phyloP scores from a whole-genome alignment of 2,797 vertebrate genomes.

The Myotis pilosus region DNA sequence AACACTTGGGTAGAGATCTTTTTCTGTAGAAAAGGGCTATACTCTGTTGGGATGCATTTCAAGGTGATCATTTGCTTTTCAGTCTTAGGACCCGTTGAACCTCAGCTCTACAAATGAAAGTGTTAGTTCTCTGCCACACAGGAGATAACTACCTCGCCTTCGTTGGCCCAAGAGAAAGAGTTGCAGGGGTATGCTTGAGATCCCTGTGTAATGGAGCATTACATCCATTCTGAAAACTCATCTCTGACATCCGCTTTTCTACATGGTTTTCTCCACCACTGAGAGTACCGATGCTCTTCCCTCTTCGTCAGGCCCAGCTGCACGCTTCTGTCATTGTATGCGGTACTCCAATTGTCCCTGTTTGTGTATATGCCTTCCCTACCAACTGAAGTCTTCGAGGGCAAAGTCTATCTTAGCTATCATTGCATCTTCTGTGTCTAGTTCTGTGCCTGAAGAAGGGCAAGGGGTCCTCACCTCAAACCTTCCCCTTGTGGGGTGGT shows the following conservation, averaged over 20 bases:
- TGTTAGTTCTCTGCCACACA: slow-evolving; percentile 40
- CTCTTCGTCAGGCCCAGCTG: background rate
- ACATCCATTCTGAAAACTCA: background rate
- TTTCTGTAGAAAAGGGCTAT: background rate
- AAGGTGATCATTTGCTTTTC: slow-evolving; percentile 5
- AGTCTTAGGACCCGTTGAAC: background rate
- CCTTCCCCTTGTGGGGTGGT: background rate
- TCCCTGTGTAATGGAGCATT: too few species aligned
- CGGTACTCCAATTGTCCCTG: background rate
- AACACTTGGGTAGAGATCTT: background rate
- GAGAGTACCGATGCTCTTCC: background rate
- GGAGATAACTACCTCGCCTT: background rate
- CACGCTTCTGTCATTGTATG: background rate
- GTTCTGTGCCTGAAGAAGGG: background rate
- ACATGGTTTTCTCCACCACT: background rate
- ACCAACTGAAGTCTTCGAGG: background rate
- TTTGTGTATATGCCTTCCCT: background rate
- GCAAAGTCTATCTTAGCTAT: background rate
- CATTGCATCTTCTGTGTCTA: background rate
- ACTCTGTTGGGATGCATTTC: background rate
- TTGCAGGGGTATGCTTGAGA: background rate
- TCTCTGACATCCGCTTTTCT: background rate
- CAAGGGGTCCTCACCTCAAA: background rate
- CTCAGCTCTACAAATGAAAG: slow-evolving; percentile 13
- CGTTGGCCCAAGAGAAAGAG: background rate